A percentile compares a stretch with the other conserved stretches of the same genome.
Conservation (phyloP, 2,888 invertebrate genomes). For the Bruchidius siliquastri region DNA sequence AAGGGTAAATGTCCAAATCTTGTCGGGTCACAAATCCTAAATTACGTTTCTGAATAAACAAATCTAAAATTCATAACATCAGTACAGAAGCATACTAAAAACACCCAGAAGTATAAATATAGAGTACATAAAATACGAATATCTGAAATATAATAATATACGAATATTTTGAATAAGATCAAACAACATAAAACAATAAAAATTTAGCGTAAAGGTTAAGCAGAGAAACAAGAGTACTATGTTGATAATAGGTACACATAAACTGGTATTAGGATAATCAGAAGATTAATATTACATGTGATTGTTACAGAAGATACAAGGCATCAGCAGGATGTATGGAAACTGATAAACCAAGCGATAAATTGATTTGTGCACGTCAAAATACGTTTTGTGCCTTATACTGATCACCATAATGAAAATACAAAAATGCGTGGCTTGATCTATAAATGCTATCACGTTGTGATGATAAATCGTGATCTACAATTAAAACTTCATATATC, state of each 20-base stretch:
- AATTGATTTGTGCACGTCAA: not conserved
- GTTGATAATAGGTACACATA: slow-evolving; percentile 36
- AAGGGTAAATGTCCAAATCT: not conserved
- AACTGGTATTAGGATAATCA: slow-evolving; percentile 12
- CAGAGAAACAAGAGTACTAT: slow-evolving; percentile 47
- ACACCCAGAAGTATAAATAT: not conserved
- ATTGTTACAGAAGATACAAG: slow-evolving; percentile 40
- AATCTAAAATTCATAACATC: not conserved
- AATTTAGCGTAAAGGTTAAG: slow-evolving; percentile 36
- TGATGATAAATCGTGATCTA: too few species aligned
- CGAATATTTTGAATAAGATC: not conserved
- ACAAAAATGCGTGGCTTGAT: too few species aligned
- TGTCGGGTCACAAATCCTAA: not conserved
- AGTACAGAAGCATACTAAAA: not conserved
- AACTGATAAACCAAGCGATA: slow-evolving; percentile 8
- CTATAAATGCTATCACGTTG: too few species aligned
- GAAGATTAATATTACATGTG: slow-evolving; percentile 28
- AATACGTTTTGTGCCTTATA: not conserved
- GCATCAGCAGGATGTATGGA: slow-evolving; percentile 27
- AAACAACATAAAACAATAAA: not conserved
- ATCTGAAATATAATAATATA: slow-evolving; percentile 1
- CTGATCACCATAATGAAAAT: too few species aligned
- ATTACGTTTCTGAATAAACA: not conserved
- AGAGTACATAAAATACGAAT: not conserved
- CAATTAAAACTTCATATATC: too few species aligned